Conservation (phyloP, 2,888 invertebrate species). For the Sphinx pinastri region DNA sequence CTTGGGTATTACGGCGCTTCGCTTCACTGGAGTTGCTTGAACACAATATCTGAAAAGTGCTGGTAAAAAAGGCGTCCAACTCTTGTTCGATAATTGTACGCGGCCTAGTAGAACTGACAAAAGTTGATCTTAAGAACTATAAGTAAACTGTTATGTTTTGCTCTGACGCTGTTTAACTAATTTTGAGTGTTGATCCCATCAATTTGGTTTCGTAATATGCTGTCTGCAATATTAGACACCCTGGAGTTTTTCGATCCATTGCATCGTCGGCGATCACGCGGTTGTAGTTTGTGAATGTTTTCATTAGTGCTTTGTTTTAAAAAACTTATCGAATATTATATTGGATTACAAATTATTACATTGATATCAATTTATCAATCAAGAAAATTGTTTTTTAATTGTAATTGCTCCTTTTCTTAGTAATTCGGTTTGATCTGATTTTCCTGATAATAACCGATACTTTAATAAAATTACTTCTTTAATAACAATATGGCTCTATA, state of each 20-base stretch:
- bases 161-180: background rate
- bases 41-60: slow-evolving; percentile 36
- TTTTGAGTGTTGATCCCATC: too few relatives aligned
- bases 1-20: slow-evolving; percentile 33
- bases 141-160: background rate
- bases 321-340: background rate
- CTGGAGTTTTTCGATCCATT: too few relatives aligned
- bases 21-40: slow-evolving; percentile 39
- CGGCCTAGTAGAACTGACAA: slow-evolving; percentile 7
- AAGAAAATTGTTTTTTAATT: background rate
- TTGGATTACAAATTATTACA: background rate
- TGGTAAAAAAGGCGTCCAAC: slow-evolving; percentile 16
- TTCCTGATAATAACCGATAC: background rate
- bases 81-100: slow-evolving; percentile 13
- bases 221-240: too few relatives aligned
- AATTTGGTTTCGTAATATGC: too few relatives aligned
- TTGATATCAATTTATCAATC: background rate
- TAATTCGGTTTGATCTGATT: background rate
- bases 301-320: background rate
- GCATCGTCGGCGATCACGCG: too few relatives aligned
- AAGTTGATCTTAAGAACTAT: background rate
- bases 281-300: too few relatives aligned
- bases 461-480: too few relatives aligned
- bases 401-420: background rate
- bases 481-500: too few relatives aligned